Conservation (phyloP, 2,797 vertebrate species). For the Ceryle rudis region DNA sequence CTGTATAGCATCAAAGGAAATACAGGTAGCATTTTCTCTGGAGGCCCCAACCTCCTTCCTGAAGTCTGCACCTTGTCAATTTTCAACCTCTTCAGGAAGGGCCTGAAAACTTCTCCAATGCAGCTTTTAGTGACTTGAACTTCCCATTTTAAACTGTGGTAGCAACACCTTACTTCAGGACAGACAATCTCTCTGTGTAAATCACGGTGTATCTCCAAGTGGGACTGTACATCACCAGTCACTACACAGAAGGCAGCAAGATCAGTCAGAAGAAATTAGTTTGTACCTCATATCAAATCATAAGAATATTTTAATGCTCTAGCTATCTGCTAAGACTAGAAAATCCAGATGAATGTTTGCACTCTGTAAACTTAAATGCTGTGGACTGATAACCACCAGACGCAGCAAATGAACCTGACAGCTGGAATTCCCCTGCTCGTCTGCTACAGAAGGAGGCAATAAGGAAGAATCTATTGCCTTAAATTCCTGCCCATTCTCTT, state of each 20-base stretch:
- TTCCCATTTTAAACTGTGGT: not conserved
- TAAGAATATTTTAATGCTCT: not conserved
- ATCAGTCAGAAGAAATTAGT: not conserved
- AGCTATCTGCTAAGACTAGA: not conserved
- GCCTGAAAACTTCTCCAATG: not conserved
- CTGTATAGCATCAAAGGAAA: not conserved
- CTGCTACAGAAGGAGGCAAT: not conserved
- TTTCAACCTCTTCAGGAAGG: not conserved
- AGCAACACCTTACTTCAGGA: not conserved
- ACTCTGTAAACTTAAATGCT: not conserved
- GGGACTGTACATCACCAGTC: not conserved
- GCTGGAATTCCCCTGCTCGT: not conserved
- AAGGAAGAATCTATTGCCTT: not conserved
- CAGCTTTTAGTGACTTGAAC: not conserved
- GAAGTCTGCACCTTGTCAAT: not conserved
- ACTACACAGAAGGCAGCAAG: not conserved
- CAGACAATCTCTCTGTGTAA: not conserved
- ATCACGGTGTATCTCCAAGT: not conserved
- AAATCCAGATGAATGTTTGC: not conserved
- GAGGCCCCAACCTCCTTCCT: not conserved
- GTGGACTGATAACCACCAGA: not conserved
- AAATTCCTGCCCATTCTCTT: not conserved
- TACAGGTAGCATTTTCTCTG: not conserved
- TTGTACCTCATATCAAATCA: not conserved
- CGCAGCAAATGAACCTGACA: not conserved